phyloP scores from a whole-genome alignment of 2,113 vertebrate species.

The Coptodon rendalli region DNA sequence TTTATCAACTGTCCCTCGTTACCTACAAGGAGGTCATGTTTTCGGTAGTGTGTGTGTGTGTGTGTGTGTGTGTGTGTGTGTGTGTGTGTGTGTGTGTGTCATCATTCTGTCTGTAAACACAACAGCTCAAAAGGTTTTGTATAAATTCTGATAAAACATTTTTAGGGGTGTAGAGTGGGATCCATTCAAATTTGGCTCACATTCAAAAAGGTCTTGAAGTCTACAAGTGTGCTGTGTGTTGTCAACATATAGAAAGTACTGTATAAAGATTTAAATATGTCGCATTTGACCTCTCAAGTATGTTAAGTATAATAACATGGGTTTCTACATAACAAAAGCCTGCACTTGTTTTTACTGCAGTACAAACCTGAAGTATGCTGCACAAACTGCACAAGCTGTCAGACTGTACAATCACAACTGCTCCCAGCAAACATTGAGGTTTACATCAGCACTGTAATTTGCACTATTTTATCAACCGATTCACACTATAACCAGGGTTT shows the following conservation, averaged over 20 bases:
- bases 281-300: background rate
- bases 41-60: background rate
- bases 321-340: background rate
- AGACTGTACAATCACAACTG: background rate
- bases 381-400: background rate
- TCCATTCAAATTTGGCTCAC: accelerated
- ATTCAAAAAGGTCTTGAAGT: background rate
- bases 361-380: background rate
- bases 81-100: background rate
- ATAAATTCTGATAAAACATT: background rate
- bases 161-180: background rate
- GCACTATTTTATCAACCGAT: background rate
- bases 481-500: background rate
- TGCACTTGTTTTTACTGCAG: background rate
- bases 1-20: background rate
- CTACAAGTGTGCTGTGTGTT: background rate
- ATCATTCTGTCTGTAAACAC: background rate
- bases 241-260: background rate
- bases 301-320: background rate
- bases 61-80: background rate
- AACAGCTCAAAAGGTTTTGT: background rate
- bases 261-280: background rate
- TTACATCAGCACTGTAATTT: background rate
- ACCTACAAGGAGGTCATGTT: background rate
- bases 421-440: background rate